Evolutionary conservation across 2,797 vertebrate genomes (phyloP), one percentile per base, ranked within the genome.

Genomic region (Chlorospingus flavigularis): DNA sequence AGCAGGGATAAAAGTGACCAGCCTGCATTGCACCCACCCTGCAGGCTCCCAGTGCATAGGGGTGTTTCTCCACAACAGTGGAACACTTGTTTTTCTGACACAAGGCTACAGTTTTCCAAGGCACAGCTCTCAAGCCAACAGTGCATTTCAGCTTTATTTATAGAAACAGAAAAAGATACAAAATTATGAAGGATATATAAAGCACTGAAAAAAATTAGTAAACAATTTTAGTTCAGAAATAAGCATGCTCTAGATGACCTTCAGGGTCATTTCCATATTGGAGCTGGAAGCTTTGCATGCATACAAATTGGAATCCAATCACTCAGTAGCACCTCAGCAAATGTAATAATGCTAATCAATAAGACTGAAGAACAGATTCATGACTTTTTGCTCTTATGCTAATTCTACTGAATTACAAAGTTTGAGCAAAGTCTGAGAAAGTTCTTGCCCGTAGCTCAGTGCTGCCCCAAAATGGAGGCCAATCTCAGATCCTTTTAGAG

Each of bases 121-220:
- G 85, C 31, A 54, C 13, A 55, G 19, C 40, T 94, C 57, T 83
- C 45, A 71, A 91, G 50, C 19, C 81, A 94, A 39, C 30, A 67
- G 48, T 48, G n/a, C 40, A 18, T 85, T 94, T 83, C 53, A 92
- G 68, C 82, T 96, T 96, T 95, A 95, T 96, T 92, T 83, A 58
- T 19, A 87, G 54, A 85, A 96, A 95, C 30, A 74, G 45, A 54
- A 94, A 58, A 54, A n/a, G 37, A 60, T 84, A 90, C 33, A 94
- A 84, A 89, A 77, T 70, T 54, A 71, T 45, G 7, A 28, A 79
- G 86, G 9, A 62, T 42, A 10, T 61, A 85, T 33, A 95, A 80
- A 92, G 45, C 48, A 71, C 20, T 28, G 21, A 7, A 73, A 57
- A 88, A 88, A 66, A 66, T 43, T 1, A 20, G 31, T 16, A 53